Conservation (phyloP, 2,113 vertebrate species). For the Elaphurus davidianus region DNA sequence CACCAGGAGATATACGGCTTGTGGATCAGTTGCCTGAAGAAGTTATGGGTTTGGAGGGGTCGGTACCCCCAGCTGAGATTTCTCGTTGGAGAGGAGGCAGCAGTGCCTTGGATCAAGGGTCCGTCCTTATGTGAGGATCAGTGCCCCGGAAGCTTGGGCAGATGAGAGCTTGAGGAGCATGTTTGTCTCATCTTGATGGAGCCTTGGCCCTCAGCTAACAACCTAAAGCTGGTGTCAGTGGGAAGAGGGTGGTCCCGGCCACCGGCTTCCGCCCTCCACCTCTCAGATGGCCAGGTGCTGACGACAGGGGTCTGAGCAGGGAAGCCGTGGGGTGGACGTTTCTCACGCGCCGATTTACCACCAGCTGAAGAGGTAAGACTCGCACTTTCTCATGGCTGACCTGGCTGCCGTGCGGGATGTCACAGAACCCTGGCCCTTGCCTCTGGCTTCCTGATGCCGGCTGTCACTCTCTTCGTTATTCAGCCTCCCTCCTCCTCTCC, state of each 20-base stretch:
- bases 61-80: not conserved
- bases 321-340: not conserved
- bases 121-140: too few relatives aligned
- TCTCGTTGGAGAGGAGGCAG: not conserved
- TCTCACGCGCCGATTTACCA: not conserved
- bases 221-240: not conserved
- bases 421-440: not conserved
- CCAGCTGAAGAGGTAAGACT: not conserved
- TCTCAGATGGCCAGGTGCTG: not conserved
- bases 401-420: not conserved
- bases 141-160: not conserved
- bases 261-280: not conserved
- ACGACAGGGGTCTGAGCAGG: not conserved
- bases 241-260: not conserved
- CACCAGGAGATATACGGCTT: not conserved
- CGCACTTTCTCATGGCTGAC: not conserved
- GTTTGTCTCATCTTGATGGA: not conserved
- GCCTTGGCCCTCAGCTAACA: not conserved
- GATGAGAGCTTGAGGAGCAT: not conserved
- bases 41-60: not conserved
- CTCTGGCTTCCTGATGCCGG: not conserved
- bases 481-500: not conserved
- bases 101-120: not conserved
- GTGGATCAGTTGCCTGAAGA: not conserved
- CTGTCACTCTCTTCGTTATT: not conserved